Evolutionary conservation across 2,888 invertebrate genomes (phyloP).

Genomic region (Ischnura elegans): DNA sequence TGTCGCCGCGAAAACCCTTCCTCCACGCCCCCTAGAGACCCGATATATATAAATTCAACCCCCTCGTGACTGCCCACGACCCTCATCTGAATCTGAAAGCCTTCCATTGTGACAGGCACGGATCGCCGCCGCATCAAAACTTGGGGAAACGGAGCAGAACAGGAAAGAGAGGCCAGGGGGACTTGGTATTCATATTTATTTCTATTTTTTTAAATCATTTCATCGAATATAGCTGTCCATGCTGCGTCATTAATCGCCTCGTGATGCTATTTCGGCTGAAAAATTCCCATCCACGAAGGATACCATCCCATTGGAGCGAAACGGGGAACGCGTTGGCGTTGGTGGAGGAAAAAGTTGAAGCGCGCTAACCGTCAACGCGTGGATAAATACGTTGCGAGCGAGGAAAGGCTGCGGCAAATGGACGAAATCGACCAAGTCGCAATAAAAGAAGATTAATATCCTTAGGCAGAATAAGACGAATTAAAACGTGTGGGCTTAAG

Average conservation of each 20-base stretch:
- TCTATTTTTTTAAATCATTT: background rate
- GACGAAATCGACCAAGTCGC: too few relatives aligned
- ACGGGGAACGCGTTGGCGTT: too few relatives aligned
- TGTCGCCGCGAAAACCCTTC: background rate
- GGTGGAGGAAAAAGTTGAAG: too few relatives aligned
- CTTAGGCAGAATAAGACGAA: too few relatives aligned
- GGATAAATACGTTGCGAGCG: too few relatives aligned
- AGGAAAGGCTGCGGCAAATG: too few relatives aligned
- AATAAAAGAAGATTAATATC: too few relatives aligned
- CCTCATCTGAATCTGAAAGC: conserved; percentile 25
- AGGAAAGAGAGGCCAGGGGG: background rate
- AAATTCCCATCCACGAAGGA: too few relatives aligned
- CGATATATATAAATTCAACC: background rate
- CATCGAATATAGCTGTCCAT: background rate
- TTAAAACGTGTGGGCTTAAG: too few relatives aligned
- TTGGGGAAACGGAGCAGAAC: background rate
- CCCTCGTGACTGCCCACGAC: background rate
- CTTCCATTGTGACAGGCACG: conserved; percentile 41
- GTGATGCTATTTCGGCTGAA: background rate
- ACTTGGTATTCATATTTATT: conserved; percentile 22
- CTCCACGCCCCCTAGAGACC: background rate
- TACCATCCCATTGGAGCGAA: background rate
- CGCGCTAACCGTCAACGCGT: too few relatives aligned
- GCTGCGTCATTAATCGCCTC: background rate
- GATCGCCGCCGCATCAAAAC: background rate